A percentile compares a stretch with the other conserved stretches of the same genome.
phyloP scores from a whole-genome alignment of 2,888 invertebrate genomes.

The Zele albiditarsus region DNA sequence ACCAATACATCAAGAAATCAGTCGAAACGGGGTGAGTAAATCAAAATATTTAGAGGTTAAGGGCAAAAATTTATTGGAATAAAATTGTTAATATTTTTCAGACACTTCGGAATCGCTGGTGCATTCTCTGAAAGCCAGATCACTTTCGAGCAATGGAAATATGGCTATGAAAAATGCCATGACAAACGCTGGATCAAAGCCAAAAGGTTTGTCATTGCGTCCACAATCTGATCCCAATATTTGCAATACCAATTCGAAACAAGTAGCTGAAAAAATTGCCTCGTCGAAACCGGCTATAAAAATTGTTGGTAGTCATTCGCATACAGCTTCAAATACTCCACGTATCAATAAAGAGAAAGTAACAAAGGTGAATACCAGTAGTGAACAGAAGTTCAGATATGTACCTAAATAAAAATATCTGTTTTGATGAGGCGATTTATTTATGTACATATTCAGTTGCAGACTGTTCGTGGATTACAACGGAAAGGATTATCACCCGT shows the following conservation, averaged over 20 bases:
- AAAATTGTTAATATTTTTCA: not conserved
- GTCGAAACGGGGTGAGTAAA: conserved; percentile 7
- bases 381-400: not conserved
- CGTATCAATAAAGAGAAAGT: conserved; percentile 18
- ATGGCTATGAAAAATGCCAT: not conserved
- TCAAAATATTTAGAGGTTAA: too few species aligned
- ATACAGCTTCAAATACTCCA: not conserved
- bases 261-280: not conserved
- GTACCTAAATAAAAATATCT: not conserved
- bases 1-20: conserved; percentile 6
- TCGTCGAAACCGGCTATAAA: not conserved
- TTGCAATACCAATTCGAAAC: not conserved
- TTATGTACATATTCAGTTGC: not conserved
- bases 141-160: not conserved
- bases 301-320: not conserved
- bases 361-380: conserved; percentile 18
- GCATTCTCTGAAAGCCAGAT: not conserved
- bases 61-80: too few species aligned
- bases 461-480: conserved; percentile 24
- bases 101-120: not conserved
- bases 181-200: conserved; percentile 5
- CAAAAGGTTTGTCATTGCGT: conserved; percentile 30
- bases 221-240: conserved; percentile 19
- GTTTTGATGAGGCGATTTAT: not conserved
- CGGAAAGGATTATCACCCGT: conserved; percentile 13